Evolutionary conservation across 2,888 invertebrate genomes (phyloP).

Genomic region (Leptopilina syphax): DNA sequence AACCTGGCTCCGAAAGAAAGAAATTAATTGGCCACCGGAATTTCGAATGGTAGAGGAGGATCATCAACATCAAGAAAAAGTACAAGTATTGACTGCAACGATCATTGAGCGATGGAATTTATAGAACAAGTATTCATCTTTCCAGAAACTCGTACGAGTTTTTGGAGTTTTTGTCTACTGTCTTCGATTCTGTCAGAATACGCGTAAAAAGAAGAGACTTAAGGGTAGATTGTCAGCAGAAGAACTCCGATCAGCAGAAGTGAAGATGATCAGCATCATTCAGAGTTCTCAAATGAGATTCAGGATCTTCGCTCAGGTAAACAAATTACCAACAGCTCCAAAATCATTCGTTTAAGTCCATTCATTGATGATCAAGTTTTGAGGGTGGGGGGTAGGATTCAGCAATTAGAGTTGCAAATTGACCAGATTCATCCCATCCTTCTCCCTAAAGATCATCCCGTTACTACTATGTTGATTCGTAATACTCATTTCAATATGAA

Average conservation of each 20-base stretch:
- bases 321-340: neutral
- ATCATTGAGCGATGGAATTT: neutral
- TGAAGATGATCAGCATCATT: neutral
- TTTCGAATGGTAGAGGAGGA: too few relatives aligned
- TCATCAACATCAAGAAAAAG: neutral
- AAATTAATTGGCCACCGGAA: too few relatives aligned
- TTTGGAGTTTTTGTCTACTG: neutral
- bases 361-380: too few relatives aligned
- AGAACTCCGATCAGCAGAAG: neutral
- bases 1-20: conserved; percentile 42
- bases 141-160: neutral
- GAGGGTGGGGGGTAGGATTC: too few relatives aligned
- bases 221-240: neutral
- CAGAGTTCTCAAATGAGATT: neutral
- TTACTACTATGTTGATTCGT: too few relatives aligned
- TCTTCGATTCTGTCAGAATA: neutral
- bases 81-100: neutral
- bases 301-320: neutral
- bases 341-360: too few relatives aligned
- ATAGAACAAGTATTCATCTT: neutral
- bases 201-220: neutral
- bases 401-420: too few relatives aligned
- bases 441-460: too few relatives aligned
- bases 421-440: too few relatives aligned
- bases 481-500: too few relatives aligned